These are phyloP conservation scores for Ivindomyrus marchei DNA, from an alignment of 2,113 vertebrate genomes.

Conservation along the genomic window DNA sequence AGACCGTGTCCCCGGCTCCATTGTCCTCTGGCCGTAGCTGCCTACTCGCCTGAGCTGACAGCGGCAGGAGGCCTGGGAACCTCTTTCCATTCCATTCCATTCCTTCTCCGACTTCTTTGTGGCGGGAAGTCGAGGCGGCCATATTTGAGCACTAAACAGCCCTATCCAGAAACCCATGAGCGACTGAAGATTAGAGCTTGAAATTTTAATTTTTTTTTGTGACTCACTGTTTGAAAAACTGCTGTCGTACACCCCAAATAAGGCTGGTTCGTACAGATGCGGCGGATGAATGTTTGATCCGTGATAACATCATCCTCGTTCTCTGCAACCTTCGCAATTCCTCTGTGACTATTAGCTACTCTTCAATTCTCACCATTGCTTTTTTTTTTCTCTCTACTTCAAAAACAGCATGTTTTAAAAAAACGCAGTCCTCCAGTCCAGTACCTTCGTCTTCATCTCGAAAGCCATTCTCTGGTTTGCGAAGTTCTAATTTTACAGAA, in stretches of 20 bases:
- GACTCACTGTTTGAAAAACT: not conserved
- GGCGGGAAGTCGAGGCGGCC: not conserved
- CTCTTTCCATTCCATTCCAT: not conserved
- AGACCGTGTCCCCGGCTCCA: not conserved
- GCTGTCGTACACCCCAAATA: not conserved
- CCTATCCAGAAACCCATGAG: not conserved
- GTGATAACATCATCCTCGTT: not conserved
- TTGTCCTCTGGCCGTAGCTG: slow-evolving; percentile 7
- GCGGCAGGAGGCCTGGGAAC: not conserved
- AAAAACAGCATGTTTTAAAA: not conserved
- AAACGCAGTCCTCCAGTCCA: not conserved
- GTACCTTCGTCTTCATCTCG: not conserved
- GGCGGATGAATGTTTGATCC: not conserved
- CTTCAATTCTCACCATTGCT: not conserved
- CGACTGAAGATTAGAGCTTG: not conserved
- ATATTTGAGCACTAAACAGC: not conserved
- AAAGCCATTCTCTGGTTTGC: not conserved
- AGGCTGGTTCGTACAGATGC: not conserved
- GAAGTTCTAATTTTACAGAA: not conserved
- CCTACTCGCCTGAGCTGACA: not conserved
- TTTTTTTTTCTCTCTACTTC: not conserved
- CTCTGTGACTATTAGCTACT: not conserved
- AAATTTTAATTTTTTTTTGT: not conserved
- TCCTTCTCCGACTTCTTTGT: not conserved
- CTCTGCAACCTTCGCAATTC: not conserved